phyloP scores from a whole-genome alignment of 1,140 invertebrate genomes.

The Patella vulgata region DNA sequence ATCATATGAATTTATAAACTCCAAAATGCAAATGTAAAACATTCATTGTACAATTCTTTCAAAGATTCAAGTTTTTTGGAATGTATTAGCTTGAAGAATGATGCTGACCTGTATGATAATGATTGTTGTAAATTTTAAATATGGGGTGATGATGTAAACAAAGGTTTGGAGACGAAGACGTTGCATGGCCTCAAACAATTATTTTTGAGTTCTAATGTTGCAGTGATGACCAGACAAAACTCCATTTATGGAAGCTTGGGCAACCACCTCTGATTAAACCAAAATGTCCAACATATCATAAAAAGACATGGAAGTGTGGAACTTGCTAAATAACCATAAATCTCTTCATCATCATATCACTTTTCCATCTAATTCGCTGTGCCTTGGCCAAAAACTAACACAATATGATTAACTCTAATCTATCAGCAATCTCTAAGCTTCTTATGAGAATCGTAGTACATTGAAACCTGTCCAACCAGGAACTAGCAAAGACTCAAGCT shows the following conservation, averaged over 20 bases:
- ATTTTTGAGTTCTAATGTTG: constrained; percentile 13
- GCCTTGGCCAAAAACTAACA: no score
- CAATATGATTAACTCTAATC: no score
- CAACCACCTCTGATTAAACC: constrained; percentile 8
- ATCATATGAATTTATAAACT: constrained; percentile 15
- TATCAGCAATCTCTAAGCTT: no score
- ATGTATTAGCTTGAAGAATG: not conserved
- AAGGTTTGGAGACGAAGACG: not conserved
- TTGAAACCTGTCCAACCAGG: no score
- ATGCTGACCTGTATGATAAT: not conserved
- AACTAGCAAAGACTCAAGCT: no score
- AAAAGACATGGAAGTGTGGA: constrained; percentile 13
- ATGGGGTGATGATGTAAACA: no score
- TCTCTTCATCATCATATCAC: no score
- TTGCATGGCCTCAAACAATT: constrained; percentile 7
- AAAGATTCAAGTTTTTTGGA: not conserved
- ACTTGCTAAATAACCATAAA: constrained; percentile 6
- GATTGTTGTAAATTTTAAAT: not conserved
- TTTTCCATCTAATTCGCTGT: no score
- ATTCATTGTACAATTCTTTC: not conserved
- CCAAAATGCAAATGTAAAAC: constrained; percentile 2
- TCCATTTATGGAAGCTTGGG: constrained; percentile 8
- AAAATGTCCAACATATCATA: constrained; percentile 7
- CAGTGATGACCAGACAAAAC: constrained; percentile 14
- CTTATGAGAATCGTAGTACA: no score